Evolutionary conservation across 2,797 vertebrate species (phyloP).

Genomic region (Harpagifer antarcticus): DNA sequence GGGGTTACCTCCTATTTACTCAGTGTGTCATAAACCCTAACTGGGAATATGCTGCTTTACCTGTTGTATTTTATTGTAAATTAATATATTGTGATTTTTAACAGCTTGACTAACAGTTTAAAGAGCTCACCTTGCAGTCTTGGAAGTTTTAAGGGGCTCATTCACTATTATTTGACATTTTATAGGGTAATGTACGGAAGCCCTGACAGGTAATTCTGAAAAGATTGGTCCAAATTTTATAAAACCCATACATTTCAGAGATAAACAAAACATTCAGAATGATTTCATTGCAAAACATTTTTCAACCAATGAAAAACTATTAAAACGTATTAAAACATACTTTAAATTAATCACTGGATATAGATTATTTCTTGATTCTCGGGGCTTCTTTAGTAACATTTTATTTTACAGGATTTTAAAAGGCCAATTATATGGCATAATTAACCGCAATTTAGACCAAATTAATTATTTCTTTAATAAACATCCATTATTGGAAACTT

Average conservation of each 20-base stretch:
- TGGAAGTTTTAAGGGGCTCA: not conserved
- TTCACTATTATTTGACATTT: not conserved
- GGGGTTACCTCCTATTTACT: constrained; percentile 13
- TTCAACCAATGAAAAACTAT: too few relatives aligned
- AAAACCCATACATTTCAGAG: too few relatives aligned
- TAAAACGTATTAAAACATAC: too few relatives aligned
- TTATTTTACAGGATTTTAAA: not conserved
- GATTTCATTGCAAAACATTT: too few relatives aligned
- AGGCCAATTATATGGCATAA: not conserved
- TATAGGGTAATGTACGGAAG: too few relatives aligned
- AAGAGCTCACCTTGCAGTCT: not conserved
- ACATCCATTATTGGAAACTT: not conserved
- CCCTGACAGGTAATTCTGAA: too few relatives aligned
- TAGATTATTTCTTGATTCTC: too few relatives aligned
- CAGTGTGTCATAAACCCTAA: not conserved
- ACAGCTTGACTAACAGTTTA: not conserved
- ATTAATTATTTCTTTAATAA: not conserved
- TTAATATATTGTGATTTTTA: not conserved
- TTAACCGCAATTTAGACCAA: not conserved
- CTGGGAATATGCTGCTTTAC: constrained; percentile 5
- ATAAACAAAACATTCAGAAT: too few relatives aligned
- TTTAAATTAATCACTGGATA: too few relatives aligned
- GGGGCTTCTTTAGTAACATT: not conserved
- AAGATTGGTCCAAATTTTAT: too few relatives aligned
- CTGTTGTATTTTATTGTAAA: not conserved